Conservation (phyloP, 2,797 vertebrate genomes). For the Echiichthys vipera region DNA sequence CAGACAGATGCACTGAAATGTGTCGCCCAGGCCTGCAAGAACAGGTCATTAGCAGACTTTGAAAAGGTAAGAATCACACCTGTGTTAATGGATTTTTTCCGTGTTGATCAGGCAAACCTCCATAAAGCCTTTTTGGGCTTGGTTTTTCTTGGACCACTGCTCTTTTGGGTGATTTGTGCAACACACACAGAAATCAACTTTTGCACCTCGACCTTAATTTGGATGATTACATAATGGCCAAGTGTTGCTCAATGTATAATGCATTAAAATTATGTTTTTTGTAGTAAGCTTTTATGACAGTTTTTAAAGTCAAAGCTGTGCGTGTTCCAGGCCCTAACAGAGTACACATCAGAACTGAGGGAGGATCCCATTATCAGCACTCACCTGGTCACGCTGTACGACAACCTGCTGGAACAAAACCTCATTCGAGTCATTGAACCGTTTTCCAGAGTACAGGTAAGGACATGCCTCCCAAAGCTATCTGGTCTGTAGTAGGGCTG, state of each 20-base stretch:
- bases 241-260: background rate
- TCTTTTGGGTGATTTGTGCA: background rate
- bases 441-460: conserved; percentile 98
- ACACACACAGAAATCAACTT: background rate
- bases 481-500: no score
- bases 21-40: conserved; percentile 98
- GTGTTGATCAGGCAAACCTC: background rate
- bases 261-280: background rate
- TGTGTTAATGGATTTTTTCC: background rate
- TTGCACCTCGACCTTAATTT: background rate
- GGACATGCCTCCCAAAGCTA: no score
- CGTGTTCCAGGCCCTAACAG: conserved; percentile 90
- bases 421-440: conserved; percentile 99
- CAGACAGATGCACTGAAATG: conserved; percentile 98
- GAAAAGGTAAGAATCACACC: conserved; percentile 88
- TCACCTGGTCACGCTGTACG: conserved; percentile 95
- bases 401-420: conserved; percentile 98
- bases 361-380: conserved; percentile 98
- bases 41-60: conserved; percentile 98
- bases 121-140: background rate
- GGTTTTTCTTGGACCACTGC: background rate
- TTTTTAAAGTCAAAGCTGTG: background rate
- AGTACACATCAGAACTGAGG: conserved; percentile 95
- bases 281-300: background rate
- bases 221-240: background rate